Base-by-base conservation (phyloP, 2,797 vertebrate species). In the Enoplosus armatus region DNA sequence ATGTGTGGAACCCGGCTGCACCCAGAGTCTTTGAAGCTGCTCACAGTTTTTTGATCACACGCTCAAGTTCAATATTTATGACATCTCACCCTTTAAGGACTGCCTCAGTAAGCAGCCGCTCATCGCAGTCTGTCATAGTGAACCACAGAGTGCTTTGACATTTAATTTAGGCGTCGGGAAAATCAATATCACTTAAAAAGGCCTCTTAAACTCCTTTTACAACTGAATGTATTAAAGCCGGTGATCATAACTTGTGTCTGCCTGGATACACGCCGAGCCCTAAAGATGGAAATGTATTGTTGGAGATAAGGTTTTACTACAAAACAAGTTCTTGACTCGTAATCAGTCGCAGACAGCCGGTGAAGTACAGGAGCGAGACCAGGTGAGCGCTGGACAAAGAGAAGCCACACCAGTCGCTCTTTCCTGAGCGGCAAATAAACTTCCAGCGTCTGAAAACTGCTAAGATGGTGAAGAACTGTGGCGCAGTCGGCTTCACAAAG, bases 131-230 rank as follows among this genome's bases (percentile, higher is more conserved):
- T 3, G 70, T 73, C 79, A 65, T 0, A 5, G 50, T 3, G 24
- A 68, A n/a, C 31, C 77, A 24, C 59, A 39, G 54, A 60, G 53
- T 14, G 71, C 67, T 64, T 6, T 72, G 81, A 83, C 83, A 74
- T 82, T 88, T 84, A 43, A 86, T 83, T 85, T 83, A 71, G 75
- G 39, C 6, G 22, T 64, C 11, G 26, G 72, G 8, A 51, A 85
- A 84, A 80, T 87, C 77, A 83, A 87, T 86, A 72, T 4, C 31
- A 26, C 69, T 71, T 55, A 58, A 79, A 82, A 74, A 35, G 37
- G 50, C 31, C 27, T 71, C 56, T 48, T 82, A 26, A 75, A 43
- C 55, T 72, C 37, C 22, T 67, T 47, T 39, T 20, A 50, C 65
- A 41, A 20, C 33, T 29, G 7, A 82, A 61, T 24, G 50, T 43